Percentiles rank a stretch among this genome's conserved stretches.
Conservation (phyloP, 1,140 invertebrate genomes). For the Drosophila sp. region DNA sequence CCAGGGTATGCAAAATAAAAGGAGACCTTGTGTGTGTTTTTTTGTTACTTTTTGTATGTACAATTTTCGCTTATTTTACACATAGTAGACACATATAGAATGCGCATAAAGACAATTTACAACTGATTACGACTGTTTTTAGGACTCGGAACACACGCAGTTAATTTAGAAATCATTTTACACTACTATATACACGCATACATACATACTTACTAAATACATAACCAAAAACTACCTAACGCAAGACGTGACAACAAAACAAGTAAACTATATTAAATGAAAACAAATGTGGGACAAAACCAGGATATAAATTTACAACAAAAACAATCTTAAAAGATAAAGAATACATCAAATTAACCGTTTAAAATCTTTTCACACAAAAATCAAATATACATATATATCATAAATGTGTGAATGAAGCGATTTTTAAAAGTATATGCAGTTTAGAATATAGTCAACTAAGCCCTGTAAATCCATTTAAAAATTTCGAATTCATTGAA, state of each 20-base stretch:
- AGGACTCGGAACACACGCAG: constrained; percentile 23
- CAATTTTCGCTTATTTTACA: constrained; percentile 34
- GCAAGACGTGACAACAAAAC: constrained; percentile 47
- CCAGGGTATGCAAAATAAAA: constrained; percentile 63
- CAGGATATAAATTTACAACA: constrained; percentile 5
- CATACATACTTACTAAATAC: constrained; percentile 18
- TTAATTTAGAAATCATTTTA: constrained; percentile 35
- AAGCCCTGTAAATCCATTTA: neutral
- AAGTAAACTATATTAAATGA: constrained; percentile 16
- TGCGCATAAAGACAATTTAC: constrained; percentile 43
- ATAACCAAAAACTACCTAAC: constrained; percentile 61
- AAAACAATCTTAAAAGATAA: constrained; percentile 20
- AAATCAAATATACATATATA: neutral
- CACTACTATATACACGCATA: constrained; percentile 26
- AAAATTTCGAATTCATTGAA: neutral
- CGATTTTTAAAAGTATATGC: constrained; percentile 16
- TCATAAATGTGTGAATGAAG: constrained; percentile 2
- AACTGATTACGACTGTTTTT: constrained; percentile 16
- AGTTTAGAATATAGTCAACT: constrained; percentile 30
- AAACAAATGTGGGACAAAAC: constrained; percentile 1
- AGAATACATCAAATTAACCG: constrained; percentile 50
- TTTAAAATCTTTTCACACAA: constrained; percentile 76
- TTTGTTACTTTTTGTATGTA: constrained; percentile 11
- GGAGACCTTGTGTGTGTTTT: neutral
- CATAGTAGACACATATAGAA: constrained; percentile 47